These are phyloP conservation scores for Heliconius himera DNA, from an alignment of 1,140 invertebrate species.

Conservation along the genomic window DNA sequence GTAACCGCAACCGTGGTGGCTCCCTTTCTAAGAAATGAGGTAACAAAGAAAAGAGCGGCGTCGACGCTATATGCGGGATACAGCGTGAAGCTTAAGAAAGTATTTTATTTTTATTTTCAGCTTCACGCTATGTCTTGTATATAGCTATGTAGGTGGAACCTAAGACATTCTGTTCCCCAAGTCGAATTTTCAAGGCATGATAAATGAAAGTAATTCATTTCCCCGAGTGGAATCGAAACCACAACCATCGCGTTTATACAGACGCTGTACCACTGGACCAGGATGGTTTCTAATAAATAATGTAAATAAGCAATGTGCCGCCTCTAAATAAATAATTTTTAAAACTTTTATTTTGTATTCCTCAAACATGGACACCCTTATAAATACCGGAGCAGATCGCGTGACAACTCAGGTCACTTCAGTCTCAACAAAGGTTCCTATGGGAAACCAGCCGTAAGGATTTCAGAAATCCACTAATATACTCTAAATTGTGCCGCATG, in stretches of 20 bases:
- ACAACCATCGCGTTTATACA: background rate
- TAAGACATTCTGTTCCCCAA: background rate
- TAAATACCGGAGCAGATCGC: conserved; percentile 56
- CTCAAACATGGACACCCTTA: conserved; percentile 34
- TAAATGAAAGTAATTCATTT: no score
- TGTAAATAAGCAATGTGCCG: background rate
- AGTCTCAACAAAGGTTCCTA: conserved; percentile 54
- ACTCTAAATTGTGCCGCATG: conserved; percentile 33
- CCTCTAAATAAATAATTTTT: background rate
- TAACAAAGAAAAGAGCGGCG: no score
- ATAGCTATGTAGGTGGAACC: background rate
- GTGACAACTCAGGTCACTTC: conserved; percentile 51
- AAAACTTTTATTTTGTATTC: background rate
- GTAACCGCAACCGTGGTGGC: no score
- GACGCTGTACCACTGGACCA: background rate
- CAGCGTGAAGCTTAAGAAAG: no score
- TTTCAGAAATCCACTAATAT: conserved; percentile 59
- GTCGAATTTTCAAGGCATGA: no score
- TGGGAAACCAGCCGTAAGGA: conserved; percentile 60
- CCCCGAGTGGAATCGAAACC: background rate
- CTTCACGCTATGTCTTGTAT: background rate
- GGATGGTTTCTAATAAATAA: background rate
- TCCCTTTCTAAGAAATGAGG: no score
- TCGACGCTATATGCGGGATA: no score
- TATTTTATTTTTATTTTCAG: background rate